phyloP scores from a whole-genome alignment of 37 sponge, comb jelly and placozoan species.

The Aplysina aerophoba region DNA sequence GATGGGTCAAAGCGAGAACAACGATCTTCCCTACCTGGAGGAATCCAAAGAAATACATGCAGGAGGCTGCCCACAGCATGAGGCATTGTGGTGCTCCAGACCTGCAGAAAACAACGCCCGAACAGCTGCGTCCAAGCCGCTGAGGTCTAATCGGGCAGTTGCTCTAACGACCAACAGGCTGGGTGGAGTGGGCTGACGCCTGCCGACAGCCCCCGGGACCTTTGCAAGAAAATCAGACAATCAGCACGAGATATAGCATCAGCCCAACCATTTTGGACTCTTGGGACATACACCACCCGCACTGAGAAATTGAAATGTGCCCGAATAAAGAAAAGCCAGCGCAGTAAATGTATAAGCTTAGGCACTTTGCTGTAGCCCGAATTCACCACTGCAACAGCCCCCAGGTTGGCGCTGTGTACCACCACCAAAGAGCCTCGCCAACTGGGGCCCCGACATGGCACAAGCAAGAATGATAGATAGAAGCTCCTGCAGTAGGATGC shows the following conservation, averaged over 20 bases:
- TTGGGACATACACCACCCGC: conserved; percentile 25
- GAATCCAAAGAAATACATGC: not conserved
- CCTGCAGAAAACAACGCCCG: not conserved
- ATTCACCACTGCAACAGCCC: conserved; percentile 30
- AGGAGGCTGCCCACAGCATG: not conserved
- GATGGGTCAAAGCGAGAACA: not conserved
- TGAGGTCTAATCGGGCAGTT: conserved; percentile 44
- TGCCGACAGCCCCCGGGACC: not conserved
- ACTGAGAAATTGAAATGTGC: conserved; percentile 21
- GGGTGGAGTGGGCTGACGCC: conserved; percentile 3
- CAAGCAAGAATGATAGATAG: conserved; percentile 34
- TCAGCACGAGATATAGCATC: not conserved
- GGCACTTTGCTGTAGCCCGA: conserved; percentile 15
- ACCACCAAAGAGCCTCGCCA: conserved; percentile 6
- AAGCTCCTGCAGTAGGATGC: conserved; percentile 45
- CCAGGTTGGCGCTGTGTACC: conserved; percentile 35
- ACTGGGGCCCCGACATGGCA: conserved; percentile 19
- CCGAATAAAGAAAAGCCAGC: conserved; percentile 40
- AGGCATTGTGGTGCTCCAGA: not conserved
- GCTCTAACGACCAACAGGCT: not conserved
- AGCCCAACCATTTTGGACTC: not conserved
- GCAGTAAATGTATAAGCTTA: conserved; percentile 35
- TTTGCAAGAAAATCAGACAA: not conserved
- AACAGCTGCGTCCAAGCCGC: conserved; percentile 35
- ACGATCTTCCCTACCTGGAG: not conserved